phyloP scores from a whole-genome alignment of 1,140 invertebrate species.

The Ceratina japonica region DNA sequence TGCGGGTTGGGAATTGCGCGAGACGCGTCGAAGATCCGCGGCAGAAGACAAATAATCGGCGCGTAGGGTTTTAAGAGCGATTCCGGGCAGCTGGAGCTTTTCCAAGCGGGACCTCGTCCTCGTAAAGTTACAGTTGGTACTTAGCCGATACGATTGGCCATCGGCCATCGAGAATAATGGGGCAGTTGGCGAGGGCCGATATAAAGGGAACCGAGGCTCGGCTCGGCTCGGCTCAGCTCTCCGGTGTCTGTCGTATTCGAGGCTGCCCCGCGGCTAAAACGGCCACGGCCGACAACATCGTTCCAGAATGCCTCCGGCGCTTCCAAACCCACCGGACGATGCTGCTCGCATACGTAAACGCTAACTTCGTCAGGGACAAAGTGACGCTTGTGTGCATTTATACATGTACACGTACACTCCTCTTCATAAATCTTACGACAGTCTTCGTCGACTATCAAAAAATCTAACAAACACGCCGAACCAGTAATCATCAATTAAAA shows the following conservation, averaged over 20 bases:
- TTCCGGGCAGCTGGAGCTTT: constrained; percentile 39
- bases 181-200: constrained; percentile 70
- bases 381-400: constrained; percentile 60
- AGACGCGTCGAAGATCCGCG: not conserved
- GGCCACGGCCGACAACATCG: constrained; percentile 75
- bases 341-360: constrained; percentile 71
- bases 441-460: too few relatives aligned
- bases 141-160: constrained; percentile 70
- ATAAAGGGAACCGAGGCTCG: constrained; percentile 66
- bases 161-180: constrained; percentile 75
- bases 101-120: constrained; percentile 34
- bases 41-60: not conserved
- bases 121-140: constrained; percentile 73
- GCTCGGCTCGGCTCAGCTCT: constrained; percentile 23
- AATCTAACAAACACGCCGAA: too few relatives aligned
- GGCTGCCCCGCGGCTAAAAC: constrained; percentile 63
- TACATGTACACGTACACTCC: too few relatives aligned
- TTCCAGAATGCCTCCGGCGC: constrained; percentile 67
- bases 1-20: not conserved
- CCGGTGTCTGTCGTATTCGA: constrained; percentile 63
- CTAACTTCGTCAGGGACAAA: constrained; percentile 71
- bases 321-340: constrained; percentile 69
- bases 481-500: too few relatives aligned
- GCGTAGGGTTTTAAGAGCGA: not conserved
- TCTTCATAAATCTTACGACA: too few relatives aligned